phyloP scores from a whole-genome alignment of 2,888 invertebrate species.

The Ectemnius lituratus region DNA sequence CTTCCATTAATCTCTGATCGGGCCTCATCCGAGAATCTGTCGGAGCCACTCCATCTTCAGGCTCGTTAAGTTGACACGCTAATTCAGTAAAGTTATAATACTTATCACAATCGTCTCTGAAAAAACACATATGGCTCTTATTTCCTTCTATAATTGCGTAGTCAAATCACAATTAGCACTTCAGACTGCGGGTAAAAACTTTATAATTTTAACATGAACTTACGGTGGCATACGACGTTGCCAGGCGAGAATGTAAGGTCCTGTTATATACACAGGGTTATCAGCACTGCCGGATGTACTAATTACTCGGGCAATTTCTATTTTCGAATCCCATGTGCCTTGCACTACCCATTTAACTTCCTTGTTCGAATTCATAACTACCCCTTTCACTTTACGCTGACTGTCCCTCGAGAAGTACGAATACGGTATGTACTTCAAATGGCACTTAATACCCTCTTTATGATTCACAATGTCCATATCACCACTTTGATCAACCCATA shows the following conservation, averaged over 20 bases:
- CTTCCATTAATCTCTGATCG: constrained; percentile 98
- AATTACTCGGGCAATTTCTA: constrained; percentile 95
- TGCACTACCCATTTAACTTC: constrained; percentile 86
- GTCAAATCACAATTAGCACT: too few relatives aligned
- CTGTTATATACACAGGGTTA: constrained; percentile 96
- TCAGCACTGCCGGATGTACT: constrained; percentile 83
- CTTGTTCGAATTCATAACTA: constrained; percentile 85
- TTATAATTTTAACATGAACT: constrained; percentile 66
- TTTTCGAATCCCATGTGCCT: constrained; percentile 97
- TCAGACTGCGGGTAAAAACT: too few relatives aligned
- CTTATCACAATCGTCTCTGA: constrained; percentile 82
- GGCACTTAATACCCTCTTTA: constrained; percentile 94
- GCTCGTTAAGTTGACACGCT: constrained; percentile 97
- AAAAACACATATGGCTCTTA: constrained; percentile 23
- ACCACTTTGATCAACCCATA: constrained; percentile 99
- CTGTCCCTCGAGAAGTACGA: constrained; percentile 98
- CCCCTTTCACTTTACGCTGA: constrained; percentile 93
- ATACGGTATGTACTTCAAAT: constrained; percentile 98
- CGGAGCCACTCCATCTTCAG: constrained; percentile 94
- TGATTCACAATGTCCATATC: constrained; percentile 98
- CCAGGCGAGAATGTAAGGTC: constrained; percentile 92
- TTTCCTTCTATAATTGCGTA: too few relatives aligned
- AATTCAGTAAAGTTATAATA: constrained; percentile 97
- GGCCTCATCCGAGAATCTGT: constrained; percentile 96
- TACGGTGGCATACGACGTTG: constrained; percentile 87